These are phyloP conservation scores for Panorpa germanica DNA, from an alignment of 2,888 invertebrate species.

Conservation along the genomic window DNA sequence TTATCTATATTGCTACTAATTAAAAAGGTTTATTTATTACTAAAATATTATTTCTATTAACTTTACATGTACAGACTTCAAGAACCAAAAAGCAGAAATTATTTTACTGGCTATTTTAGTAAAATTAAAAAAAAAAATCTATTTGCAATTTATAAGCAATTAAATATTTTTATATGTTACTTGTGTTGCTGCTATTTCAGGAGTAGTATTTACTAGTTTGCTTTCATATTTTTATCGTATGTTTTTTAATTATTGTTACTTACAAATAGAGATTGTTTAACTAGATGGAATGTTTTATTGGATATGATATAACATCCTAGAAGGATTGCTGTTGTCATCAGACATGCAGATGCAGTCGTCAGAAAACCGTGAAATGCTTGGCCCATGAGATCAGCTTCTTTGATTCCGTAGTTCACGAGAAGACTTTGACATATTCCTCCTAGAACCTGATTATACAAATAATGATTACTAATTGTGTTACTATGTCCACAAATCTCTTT, in stretches of 20 bases:
- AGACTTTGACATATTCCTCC: slow-evolving; percentile 70
- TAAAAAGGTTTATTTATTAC: too few species aligned
- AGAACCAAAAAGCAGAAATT: not conserved
- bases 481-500: not conserved
- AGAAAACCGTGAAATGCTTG: slow-evolving; percentile 64
- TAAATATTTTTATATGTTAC: too few species aligned
- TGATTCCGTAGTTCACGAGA: slow-evolving; percentile 57
- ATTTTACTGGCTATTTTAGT: not conserved
- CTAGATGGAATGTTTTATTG: slow-evolving; percentile 50
- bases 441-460: slow-evolving; percentile 32
- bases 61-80: too few species aligned
- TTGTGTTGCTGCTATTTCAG: too few species aligned
- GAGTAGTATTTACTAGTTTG: slow-evolving; percentile 1
- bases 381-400: slow-evolving; percentile 53
- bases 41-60: not conserved
- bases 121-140: too few species aligned
- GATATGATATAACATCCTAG: slow-evolving; percentile 64
- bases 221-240: slow-evolving; percentile 6
- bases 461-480: not conserved
- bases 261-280: slow-evolving; percentile 70
- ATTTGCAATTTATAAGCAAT: not conserved
- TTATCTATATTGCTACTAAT: too few species aligned
- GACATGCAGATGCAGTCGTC: slow-evolving; percentile 62
- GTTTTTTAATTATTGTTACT: slow-evolving; percentile 24
- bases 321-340: slow-evolving; percentile 55